Evolutionary conservation across 2,797 vertebrate species (phyloP).

Genomic region (Argya squamiceps): DNA sequence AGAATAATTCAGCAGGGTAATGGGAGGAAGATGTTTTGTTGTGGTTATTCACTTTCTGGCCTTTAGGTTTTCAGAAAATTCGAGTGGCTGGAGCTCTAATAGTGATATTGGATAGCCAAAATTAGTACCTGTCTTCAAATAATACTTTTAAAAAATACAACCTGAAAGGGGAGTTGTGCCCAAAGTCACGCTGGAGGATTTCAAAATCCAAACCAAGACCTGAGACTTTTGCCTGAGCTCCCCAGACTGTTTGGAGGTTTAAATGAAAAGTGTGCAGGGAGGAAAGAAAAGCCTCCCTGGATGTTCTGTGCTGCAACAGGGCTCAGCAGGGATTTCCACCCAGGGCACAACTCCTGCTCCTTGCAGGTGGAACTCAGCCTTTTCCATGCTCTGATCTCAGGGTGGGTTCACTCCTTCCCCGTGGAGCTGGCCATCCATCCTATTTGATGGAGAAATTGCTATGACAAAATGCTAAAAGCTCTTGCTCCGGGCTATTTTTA

Average conservation of each 20-base stretch:
- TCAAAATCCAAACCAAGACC: neutral
- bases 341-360: neutral
- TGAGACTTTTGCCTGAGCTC: neutral
- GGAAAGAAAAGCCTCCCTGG: neutral
- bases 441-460: conserved; percentile 30
- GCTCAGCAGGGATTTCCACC: conserved; percentile 34
- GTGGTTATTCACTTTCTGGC: neutral
- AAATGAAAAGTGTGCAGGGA: neutral
- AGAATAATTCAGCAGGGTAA: neutral
- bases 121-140: neutral
- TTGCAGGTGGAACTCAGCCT: neutral
- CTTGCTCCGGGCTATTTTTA: conserved; percentile 36
- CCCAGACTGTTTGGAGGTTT: neutral
- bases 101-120: neutral
- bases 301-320: neutral
- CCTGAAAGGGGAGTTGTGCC: neutral
- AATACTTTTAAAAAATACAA: neutral
- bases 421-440: neutral
- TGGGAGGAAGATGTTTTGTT: neutral
- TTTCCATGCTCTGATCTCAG: conserved; percentile 1
- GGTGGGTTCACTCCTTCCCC: neutral
- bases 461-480: conserved; percentile 59
- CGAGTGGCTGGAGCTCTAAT: neutral
- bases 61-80: neutral
- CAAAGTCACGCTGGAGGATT: neutral